Conservation (phyloP, 2,113 vertebrate species). For the Diadophis punctatus region DNA sequence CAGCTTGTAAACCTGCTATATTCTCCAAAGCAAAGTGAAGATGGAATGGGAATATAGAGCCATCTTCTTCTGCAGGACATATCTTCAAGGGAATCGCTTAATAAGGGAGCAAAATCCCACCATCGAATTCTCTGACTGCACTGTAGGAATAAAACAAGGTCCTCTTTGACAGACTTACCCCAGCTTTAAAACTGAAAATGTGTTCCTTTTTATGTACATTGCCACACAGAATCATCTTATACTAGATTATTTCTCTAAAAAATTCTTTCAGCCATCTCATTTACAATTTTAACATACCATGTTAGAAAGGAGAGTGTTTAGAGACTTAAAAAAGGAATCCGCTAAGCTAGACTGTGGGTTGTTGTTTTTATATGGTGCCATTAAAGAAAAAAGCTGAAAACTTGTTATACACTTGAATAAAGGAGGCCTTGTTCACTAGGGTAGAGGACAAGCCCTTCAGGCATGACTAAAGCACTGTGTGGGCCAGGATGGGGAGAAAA, state of each 20-base stretch:
- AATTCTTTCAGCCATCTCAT: conserved; percentile 22
- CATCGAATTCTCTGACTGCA: not conserved
- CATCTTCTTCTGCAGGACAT: not conserved
- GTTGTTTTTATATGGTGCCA: not conserved
- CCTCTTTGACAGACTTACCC: not conserved
- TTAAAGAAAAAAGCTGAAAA: not conserved
- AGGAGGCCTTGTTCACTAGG: conserved; percentile 1
- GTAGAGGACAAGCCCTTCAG: not conserved
- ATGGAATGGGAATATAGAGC: not conserved
- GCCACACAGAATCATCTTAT: not conserved
- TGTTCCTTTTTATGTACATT: not conserved
- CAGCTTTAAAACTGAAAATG: not conserved
- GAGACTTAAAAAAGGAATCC: not conserved
- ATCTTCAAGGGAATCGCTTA: not conserved
- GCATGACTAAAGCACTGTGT: not conserved
- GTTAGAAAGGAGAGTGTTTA: not conserved
- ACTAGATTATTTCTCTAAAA: not conserved
- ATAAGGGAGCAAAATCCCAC: not conserved
- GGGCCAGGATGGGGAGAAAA: not conserved
- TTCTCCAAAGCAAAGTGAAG: not conserved
- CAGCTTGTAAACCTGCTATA: not conserved
- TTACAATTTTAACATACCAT: conserved; percentile 35
- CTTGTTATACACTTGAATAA: not conserved
- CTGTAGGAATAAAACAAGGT: not conserved
- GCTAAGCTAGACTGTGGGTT: not conserved